These are phyloP conservation scores for Osmerus mordax DNA, from an alignment of 2,113 vertebrate species.

Conservation along the genomic window DNA sequence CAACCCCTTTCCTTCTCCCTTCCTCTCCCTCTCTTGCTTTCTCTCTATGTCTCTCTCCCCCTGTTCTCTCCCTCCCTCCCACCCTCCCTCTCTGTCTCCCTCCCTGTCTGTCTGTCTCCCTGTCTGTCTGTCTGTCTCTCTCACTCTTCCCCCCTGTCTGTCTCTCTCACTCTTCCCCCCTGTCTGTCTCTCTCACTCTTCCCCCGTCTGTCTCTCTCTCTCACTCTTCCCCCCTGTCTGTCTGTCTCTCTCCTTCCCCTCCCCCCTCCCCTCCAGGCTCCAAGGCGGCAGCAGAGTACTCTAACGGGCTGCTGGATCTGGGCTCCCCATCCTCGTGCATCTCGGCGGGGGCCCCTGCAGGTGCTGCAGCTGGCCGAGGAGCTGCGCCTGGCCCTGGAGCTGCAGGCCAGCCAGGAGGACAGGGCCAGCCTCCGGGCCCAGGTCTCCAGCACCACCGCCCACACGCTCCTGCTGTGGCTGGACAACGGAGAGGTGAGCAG, in stretches of 20 bases:
- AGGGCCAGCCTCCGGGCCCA: conserved; percentile 78
- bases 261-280: conserved; percentile 71
- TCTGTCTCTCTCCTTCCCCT: no score
- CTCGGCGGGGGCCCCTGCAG: conserved; percentile 77
- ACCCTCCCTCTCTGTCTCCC: no score
- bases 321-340: conserved; percentile 63
- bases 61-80: no score
- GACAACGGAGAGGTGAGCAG: conserved; percentile 45
- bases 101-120: no score
- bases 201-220: background rate
- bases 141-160: background rate
- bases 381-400: conserved; percentile 84
- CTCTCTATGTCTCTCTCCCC: background rate
- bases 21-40: background rate
- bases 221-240: background rate
- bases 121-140: no score
- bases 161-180: background rate
- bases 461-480: conserved; percentile 83
- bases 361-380: conserved; percentile 90
- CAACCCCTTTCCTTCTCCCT: background rate
- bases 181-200: background rate
- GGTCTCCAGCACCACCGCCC: conserved; percentile 77
- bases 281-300: conserved; percentile 77
- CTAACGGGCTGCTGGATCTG: conserved; percentile 76
- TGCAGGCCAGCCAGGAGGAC: conserved; percentile 74